Percentiles rank a stretch among this genome's conserved stretches.
Evolutionary conservation across 2,888 invertebrate species (phyloP).

Genomic region (Neria commutata): DNA sequence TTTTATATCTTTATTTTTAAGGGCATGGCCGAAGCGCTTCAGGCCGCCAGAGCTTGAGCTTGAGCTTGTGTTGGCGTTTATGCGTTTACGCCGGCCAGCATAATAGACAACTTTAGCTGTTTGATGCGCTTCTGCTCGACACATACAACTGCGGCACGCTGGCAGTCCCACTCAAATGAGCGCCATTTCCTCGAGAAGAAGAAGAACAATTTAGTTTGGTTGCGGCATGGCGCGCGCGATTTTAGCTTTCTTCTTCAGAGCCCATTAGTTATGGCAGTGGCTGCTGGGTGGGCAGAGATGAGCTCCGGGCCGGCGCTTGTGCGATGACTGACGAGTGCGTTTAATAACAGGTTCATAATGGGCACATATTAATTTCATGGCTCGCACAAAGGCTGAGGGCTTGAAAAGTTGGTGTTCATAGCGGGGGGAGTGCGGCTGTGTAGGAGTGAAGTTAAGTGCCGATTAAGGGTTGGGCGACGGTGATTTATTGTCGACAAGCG

Average conservation of each 20-base stretch:
- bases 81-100: background rate
- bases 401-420: no score
- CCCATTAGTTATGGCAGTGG: background rate
- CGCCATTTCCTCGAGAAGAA: conserved; percentile 18
- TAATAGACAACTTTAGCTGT: conserved; percentile 16
- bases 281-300: background rate
- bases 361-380: conserved; percentile 27
- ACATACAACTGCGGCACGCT: background rate
- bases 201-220: conserved; percentile 29
- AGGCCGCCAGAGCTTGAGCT: no score
- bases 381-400: background rate
- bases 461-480: background rate
- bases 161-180: conserved; percentile 7
- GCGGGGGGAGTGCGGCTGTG: no score
- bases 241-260: no score
- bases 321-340: conserved; percentile 5
- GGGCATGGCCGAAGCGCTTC: no score
- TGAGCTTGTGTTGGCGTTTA: background rate
- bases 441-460: background rate
- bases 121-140: background rate
- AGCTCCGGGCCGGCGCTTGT: background rate
- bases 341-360: conserved; percentile 27
- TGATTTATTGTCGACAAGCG: no score
- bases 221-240: conserved; percentile 22
- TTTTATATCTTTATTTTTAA: conserved; percentile 15